Evolutionary conservation across 2,797 vertebrate species (phyloP), one percentile per base, ranked within the genome.

Genomic region (Muscicapa striata): DNA sequence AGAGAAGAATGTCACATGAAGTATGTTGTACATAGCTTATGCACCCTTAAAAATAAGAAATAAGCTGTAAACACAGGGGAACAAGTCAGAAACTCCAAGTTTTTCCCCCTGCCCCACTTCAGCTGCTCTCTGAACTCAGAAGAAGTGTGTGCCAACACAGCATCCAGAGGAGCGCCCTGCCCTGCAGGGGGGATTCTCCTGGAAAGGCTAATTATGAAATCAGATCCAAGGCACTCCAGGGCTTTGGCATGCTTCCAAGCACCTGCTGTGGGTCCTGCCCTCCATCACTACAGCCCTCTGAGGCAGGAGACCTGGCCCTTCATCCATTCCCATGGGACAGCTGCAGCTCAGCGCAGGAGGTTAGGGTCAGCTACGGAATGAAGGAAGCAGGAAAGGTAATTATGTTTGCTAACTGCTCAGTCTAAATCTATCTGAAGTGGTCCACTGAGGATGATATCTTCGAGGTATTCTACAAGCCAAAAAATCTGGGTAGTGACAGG

Each of bases 131-230:
- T 23, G 43, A 52, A 19, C 18, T 52, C 43, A 24, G 5, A 5
- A 52, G 17, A 5, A 38, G 1, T 0, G 0, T 3, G 16, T 18
- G 4, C 34, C 59, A 57, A 5, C 8, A 9, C 3, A 8, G 41
- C 57, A 38, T 21, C n/a, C 32, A 61, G n/a, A 34, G 58, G 9
- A 11, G 14, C 30, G 6, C 10, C 5, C 0, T 15, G 20, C 27
- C 15, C 26, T 26, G n/a, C 27, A 13, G 26, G 14, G 27, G 40
- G 20, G 34, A 55, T 77, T 36, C 14, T 57, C 17, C 49, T 49
- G 34, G 15, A 49, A 55, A 51, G 22, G 8, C 5, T 29, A 72
- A 61, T 34, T 19, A 18, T 6, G 26, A 80, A 80, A 43, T 22
- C 63, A 64, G n/a, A 67, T 7, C 20, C 6, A 8, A 67, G 38